Percentiles rank a stretch among this genome's conserved stretches.
Conservation (phyloP, 2,113 vertebrate species). For the Colistium nudipinnis region DNA sequence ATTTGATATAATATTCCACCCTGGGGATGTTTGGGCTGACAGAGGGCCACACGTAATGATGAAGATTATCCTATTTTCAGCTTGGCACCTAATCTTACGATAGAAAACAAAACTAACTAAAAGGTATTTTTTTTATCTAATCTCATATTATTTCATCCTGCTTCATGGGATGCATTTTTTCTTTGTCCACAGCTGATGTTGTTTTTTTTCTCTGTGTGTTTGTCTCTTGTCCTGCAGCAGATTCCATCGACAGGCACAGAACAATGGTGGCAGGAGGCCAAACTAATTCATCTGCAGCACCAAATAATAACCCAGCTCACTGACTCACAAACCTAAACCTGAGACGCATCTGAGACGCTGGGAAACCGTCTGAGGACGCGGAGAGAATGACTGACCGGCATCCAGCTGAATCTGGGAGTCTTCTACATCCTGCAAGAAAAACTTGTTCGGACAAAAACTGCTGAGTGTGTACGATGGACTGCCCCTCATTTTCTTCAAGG, state of each 20-base stretch:
- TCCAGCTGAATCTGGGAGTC: not conserved
- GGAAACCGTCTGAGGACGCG: not conserved
- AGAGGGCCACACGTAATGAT: no score
- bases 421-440: no score
- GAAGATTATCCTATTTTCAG: no score
- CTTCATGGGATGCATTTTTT: no score
- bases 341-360: not conserved
- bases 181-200: not conserved
- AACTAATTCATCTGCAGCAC: constrained; percentile 30
- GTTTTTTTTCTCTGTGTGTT: not conserved
- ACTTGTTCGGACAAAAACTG: no score
- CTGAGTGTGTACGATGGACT: no score
- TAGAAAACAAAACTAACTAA: not conserved
- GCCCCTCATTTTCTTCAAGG: no score
- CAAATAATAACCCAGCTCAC: constrained; percentile 47
- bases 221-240: constrained; percentile 42
- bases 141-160: not conserved
- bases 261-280: constrained; percentile 52
- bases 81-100: no score
- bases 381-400: not conserved
- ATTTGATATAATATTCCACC: no score
- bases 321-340: not conserved
- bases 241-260: constrained; percentile 31
- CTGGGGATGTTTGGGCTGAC: no score
- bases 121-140: not conserved